Base-by-base conservation (phyloP, 23 tunicate species). In the Ciona savignyi region DNA sequence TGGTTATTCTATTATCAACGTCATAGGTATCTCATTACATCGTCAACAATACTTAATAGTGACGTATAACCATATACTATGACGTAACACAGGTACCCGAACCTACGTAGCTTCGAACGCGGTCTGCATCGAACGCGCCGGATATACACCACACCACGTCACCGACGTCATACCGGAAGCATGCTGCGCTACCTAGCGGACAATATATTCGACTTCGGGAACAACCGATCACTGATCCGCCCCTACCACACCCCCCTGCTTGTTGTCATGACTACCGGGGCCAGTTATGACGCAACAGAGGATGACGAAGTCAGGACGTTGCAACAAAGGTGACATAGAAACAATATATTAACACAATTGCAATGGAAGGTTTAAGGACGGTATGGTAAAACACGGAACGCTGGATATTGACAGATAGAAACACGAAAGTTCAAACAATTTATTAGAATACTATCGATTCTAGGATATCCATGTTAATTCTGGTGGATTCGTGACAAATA, bases 181-280 rank as follows among this genome's bases (percentile, higher is more conserved):
- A 32, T 73, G 1, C 34, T 81, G 66, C 22, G 26, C 29, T 63
- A 73, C 26, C 29, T 81, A 20, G 78, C 78, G 29, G 70, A 73
- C 9, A 64, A 70, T 20, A 48, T 60, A 29, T 51, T 71, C 30
- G 76, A 63, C 29, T 25, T 63, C 27, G 85, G 70, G 3, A 56
- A 34, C 23, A 22, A 48, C 28, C 4, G 32, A 1, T 65, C 78
- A 3, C 73, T 65, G 19, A 23, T 81, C 29, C 85, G 85, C 1
- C 85, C 85, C 32, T 65, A 32, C 33, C 85, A 81, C 51, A 81
- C 78, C 29, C 85, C 85, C 29, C 51, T 73, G 25, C 9, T 63
- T 65, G 78, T 81, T 65, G 85, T 73, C 23, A 30, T 81, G 51
- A 72, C 85, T 48, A 73, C 78, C 0, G 85, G 85, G n/a, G 28